Evolutionary conservation across 2,797 vertebrate species (phyloP).

Genomic region (Pterois miles): DNA sequence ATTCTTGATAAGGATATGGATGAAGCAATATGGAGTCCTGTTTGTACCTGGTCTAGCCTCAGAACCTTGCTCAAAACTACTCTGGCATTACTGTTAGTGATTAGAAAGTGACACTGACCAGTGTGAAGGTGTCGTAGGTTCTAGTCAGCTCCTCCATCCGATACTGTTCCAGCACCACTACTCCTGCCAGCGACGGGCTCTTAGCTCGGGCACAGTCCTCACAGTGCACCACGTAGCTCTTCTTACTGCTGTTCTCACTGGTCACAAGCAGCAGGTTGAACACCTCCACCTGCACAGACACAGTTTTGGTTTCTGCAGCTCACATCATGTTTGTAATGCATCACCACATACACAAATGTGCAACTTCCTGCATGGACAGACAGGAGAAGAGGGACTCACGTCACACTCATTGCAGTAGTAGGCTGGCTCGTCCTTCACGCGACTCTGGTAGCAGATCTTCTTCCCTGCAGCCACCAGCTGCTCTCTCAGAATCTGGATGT

Average conservation of each 20-base stretch:
- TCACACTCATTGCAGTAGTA: constrained; percentile 99
- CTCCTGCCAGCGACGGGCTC: constrained; percentile 81
- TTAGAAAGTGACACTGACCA: constrained; percentile 81
- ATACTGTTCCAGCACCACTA: constrained; percentile 95
- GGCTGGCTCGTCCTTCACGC: constrained; percentile 96
- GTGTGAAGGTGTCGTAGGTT: constrained; percentile 89
- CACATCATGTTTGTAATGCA: not conserved
- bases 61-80: not conserved
- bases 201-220: constrained; percentile 90
- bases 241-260: constrained; percentile 89
- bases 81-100: not conserved
- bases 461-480: constrained; percentile 92
- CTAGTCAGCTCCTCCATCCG: constrained; percentile 96
- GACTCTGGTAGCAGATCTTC: constrained; percentile 90
- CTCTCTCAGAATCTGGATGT: constrained; percentile 95
- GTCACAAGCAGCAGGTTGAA: constrained; percentile 95
- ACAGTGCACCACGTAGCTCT: constrained; percentile 94
- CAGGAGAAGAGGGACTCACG: constrained; percentile 76
- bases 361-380: not conserved
- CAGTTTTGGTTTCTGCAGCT: not conserved
- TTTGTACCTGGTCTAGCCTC: not conserved
- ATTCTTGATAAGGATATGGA: not conserved
- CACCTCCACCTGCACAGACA: constrained; percentile 88
- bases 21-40: not conserved
- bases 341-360: not conserved